Evolutionary conservation across 2,113 vertebrate species (phyloP).

Genomic region (Perca flavescens): DNA sequence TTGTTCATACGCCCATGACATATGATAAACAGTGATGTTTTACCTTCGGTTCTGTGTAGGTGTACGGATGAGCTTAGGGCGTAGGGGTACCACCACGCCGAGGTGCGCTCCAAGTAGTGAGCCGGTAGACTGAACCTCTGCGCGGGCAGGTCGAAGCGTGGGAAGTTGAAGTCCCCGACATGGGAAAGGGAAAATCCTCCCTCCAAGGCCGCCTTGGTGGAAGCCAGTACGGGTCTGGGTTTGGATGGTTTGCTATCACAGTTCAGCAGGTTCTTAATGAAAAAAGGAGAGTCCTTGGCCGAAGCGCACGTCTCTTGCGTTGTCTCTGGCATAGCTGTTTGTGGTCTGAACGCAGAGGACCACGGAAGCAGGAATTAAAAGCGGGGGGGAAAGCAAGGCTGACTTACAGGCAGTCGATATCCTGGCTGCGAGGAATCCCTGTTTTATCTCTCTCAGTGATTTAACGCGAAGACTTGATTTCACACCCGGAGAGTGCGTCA

Average conservation of each 20-base stretch:
- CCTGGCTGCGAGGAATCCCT: conserved; percentile 37
- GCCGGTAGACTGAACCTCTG: conserved; percentile 95
- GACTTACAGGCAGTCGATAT: conserved; percentile 47
- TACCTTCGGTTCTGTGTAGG: conserved; percentile 92
- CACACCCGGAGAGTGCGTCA: conserved; percentile 46
- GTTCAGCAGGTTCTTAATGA: conserved; percentile 97
- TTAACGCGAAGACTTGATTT: conserved; percentile 40
- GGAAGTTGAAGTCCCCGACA: conserved; percentile 93
- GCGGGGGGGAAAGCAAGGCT: not conserved
- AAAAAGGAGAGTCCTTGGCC: conserved; percentile 95
- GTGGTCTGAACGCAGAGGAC: conserved; percentile 70
- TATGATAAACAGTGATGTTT: not conserved
- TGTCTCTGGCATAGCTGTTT: conserved; percentile 87
- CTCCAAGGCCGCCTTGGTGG: conserved; percentile 89
- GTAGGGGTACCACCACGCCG: conserved; percentile 98
- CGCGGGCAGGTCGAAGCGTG: conserved; percentile 94
- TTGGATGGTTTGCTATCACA: conserved; percentile 90
- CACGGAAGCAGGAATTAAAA: conserved; percentile 54
- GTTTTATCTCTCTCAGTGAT: conserved; percentile 32
- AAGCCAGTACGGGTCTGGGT: conserved; percentile 88
- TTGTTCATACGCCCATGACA: not conserved
- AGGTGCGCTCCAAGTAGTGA: conserved; percentile 94
- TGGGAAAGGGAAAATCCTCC: conserved; percentile 92
- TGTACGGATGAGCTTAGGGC: conserved; percentile 90
- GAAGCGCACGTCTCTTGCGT: conserved; percentile 88